These are phyloP conservation scores for Leucosticte australis DNA, from an alignment of 2,113 vertebrate species.

Conservation along the genomic window DNA sequence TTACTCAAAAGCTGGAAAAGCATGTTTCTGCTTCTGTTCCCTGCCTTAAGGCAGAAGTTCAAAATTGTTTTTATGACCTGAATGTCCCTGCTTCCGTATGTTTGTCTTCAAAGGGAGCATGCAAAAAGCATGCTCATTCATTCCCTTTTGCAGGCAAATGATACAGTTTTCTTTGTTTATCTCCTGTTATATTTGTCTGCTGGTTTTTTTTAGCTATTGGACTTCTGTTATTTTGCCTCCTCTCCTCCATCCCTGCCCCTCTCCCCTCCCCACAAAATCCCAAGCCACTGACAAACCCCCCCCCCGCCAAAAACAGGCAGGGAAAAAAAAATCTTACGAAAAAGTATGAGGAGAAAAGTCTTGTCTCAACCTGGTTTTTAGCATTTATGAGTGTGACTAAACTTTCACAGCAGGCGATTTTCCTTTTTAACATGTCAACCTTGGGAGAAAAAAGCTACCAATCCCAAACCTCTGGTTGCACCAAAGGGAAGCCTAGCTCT, in stretches of 20 bases:
- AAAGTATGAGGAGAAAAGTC: background rate
- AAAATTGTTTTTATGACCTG: background rate
- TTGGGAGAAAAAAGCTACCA: background rate
- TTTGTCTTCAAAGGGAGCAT: background rate
- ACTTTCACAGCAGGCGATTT: background rate
- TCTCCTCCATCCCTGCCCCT: background rate
- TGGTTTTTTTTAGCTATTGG: background rate
- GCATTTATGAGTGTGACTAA: background rate
- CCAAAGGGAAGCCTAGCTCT: background rate
- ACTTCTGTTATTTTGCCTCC: background rate
- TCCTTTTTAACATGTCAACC: background rate
- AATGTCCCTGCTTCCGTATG: background rate
- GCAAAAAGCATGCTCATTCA: background rate
- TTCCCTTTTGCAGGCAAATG: background rate
- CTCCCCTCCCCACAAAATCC: fast-evolving
- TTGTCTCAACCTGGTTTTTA: background rate
- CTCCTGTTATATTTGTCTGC: background rate
- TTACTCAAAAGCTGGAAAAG: background rate
- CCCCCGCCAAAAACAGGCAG: fast-evolving
- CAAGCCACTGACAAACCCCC: fast-evolving
- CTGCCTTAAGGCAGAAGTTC: background rate
- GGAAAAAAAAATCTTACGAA: background rate
- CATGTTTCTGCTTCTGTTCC: background rate
- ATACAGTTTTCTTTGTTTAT: background rate
- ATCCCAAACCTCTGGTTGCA: background rate